Evolutionary conservation across 2,797 vertebrate species (phyloP), one percentile per base, ranked within the genome.

Genomic region (Sebastes kiyomatsui): DNA sequence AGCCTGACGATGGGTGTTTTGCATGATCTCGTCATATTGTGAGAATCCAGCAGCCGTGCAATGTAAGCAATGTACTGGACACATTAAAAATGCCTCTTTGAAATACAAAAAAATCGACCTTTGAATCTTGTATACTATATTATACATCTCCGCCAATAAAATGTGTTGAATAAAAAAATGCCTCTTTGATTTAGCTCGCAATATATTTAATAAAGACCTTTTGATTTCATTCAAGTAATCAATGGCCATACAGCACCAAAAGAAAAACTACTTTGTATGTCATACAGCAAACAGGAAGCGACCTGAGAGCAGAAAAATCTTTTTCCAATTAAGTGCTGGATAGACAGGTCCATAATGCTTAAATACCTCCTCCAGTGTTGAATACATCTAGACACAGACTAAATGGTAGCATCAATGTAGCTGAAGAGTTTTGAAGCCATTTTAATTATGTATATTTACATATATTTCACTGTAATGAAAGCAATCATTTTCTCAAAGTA

Each of bases 391-490:
- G 27, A 38, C 32, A 65, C 0, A 58, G n/a, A 52, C 25, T 52
- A 27, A 66, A 75, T 64, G 35, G 30, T 13, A 14, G 23, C 18
- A 58, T 67, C 12, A 62, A 12, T 28, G 55, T n/a, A 35, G 42
- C 52, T 65, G 2, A 77, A 77, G 30, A 65, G 7, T 56, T 74
- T 74, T 69, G 49, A 79, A 67, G 65, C 11, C 13, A 52, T 59
- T 78, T 52, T 5, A 7, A 62, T 76, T 67, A 42, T 23, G 25
- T 23, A 13, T n/a, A 59, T 79, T 81, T 79, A 77, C 67, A 83
- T 85, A 61, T n/a, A 77, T 79, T 85, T 77, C 46, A 28, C 33
- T 38, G 16, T 28, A 79, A 86, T 75, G 38, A 72, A 59, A 71
- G 42, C 12, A 25, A 71, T 79, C 28, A 66, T 72, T 58, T 55